Evolutionary conservation across 2,797 vertebrate species (phyloP).

Genomic region (Crenichthys baileyi): DNA sequence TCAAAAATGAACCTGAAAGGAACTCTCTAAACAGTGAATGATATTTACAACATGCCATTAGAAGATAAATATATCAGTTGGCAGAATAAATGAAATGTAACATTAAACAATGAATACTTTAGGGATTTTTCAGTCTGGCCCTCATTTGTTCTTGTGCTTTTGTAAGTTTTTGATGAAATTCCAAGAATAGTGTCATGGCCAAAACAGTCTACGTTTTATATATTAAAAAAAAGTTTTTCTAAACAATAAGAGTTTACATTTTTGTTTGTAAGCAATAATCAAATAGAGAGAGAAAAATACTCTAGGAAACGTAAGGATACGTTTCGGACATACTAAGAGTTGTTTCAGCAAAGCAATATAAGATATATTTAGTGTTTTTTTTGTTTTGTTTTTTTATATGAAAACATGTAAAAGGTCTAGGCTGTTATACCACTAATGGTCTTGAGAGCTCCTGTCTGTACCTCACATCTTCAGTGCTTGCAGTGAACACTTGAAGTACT

Average conservation of each 20-base stretch:
- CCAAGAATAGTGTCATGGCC: background rate
- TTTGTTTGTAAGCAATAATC: background rate
- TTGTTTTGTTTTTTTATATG: background rate
- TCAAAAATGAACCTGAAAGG: background rate
- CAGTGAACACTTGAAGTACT: no score
- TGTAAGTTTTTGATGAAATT: background rate
- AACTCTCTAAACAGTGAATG: background rate
- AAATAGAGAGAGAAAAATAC: background rate
- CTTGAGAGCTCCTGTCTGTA: background rate
- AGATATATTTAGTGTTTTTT: background rate
- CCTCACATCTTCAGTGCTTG: background rate
- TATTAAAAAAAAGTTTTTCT: background rate
- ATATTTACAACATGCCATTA: slow-evolving; percentile 3
- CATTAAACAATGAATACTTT: background rate
- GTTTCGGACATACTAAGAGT: background rate
- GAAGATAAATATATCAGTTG: background rate
- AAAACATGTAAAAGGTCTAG: background rate
- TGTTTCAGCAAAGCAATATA: background rate
- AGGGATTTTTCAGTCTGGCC: background rate
- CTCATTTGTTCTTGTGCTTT: background rate
- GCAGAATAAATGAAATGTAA: background rate
- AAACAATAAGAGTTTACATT: background rate
- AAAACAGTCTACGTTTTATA: background rate
- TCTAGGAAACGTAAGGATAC: background rate
- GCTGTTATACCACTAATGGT: background rate